Base-by-base conservation (phyloP, 2,113 vertebrate species). In the Vanacampus margaritifer region DNA sequence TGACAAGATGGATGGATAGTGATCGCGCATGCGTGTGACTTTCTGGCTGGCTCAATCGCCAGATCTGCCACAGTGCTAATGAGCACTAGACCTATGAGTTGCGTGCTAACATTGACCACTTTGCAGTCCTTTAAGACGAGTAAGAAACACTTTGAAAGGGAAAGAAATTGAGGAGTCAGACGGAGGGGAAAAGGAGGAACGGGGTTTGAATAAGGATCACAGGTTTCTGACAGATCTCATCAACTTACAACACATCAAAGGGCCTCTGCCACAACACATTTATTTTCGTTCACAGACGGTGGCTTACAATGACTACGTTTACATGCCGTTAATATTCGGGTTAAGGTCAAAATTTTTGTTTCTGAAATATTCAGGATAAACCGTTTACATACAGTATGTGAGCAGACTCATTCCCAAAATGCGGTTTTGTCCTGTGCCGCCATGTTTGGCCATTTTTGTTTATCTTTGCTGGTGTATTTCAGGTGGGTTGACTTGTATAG, bases 181-280 rank as follows among this genome's bases (percentile, higher is more conserved):
- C 28, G 57, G 46, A 48, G 68, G 10, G 5, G 46, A 23, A 16
- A 36, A 36, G 14, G 50, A 35, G 67, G 14, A 39, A 26, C 61
- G 65, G 62, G 65, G 61, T 61, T 82, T 60, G 81, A 88, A 86
- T 85, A 75, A 81, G 72, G 81, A 90, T 89, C 88, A 84, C 86
- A 88, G 87, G 88, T 79, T 89, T 78, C 85, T 89, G 90, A 91
- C 89, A 90, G 68, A 78, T 79, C 86, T 79, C 76, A 85, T 89
- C 84, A 87, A 77, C 78, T 78, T 69, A 72, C 71, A 68, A 72
- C 80, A 74, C 82, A 85, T 81, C 70, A 79, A 3, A 50, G 75
- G 75, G 73, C 72, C 75, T 75, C 72, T 78, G 73, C 75, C 80
- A 76, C 76, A 83, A 74, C 75, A 78, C 74, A 75, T 79, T 82